Percentiles rank a stretch among this genome's conserved stretches.
These are phyloP conservation scores for Synanthedon formicaeformis DNA, from an alignment of 2,888 invertebrate species.

Conservation along the genomic window DNA sequence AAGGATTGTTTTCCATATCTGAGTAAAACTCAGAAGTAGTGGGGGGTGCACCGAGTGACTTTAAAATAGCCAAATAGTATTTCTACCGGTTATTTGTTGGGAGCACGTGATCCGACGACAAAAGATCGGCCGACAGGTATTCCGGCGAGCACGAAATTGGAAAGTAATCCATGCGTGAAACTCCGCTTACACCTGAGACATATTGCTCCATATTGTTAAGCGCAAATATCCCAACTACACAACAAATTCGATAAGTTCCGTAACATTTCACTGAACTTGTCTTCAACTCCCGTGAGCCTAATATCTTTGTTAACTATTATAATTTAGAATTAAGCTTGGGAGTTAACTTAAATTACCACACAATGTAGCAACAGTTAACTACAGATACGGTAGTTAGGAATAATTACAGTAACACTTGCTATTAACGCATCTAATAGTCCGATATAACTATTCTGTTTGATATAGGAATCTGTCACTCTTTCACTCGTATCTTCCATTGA, in stretches of 20 bases:
- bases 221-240: neutral
- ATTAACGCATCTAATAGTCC: too few species aligned
- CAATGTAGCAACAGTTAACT: too few species aligned
- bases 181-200: conserved; percentile 22
- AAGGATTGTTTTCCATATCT: too few species aligned
- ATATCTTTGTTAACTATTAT: neutral
- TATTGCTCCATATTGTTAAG: conserved; percentile 3
- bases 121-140: conserved; percentile 57
- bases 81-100: conserved; percentile 19
- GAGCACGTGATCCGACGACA: conserved; percentile 57
- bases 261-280: neutral
- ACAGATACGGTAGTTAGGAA: too few species aligned
- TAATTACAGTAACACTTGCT: too few species aligned
- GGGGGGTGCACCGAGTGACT: neutral
- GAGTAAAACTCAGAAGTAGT: too few species aligned
- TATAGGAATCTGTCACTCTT: too few species aligned
- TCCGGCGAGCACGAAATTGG: conserved; percentile 53
- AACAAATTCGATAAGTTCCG: neutral
- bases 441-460: too few species aligned
- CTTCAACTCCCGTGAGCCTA: neutral
- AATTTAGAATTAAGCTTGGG: neutral
- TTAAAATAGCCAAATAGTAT: neutral
- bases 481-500: too few species aligned
- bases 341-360: neutral
- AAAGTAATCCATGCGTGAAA: conserved; percentile 64